phyloP scores from a whole-genome alignment of 2,888 invertebrate species.

The Operophtera brumata region DNA sequence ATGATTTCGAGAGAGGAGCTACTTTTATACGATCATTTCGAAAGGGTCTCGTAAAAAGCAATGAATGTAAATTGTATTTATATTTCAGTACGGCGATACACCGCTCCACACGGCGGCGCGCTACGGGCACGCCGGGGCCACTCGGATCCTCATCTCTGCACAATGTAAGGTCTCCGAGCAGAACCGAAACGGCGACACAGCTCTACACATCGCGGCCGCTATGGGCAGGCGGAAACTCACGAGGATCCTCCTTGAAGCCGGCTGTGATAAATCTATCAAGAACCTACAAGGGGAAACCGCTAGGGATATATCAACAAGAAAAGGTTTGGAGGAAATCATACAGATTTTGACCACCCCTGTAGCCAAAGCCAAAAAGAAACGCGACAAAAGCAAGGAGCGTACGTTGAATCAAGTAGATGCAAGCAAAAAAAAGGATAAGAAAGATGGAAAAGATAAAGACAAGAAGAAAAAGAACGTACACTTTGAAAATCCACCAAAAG shows the following conservation, averaged over 20 bases:
- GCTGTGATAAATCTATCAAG: slow-evolving; percentile 83
- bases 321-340: slow-evolving; percentile 91
- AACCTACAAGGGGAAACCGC: slow-evolving; percentile 96
- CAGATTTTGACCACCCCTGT: slow-evolving; percentile 84
- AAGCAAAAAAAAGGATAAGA: slow-evolving; percentile 67
- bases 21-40: too few species aligned
- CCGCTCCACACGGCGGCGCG: slow-evolving; percentile 96
- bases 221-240: slow-evolving; percentile 96
- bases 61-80: background rate
- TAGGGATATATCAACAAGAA: slow-evolving; percentile 92
- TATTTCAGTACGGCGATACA: slow-evolving; percentile 93
- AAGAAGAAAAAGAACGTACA: slow-evolving; percentile 79
- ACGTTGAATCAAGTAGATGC: slow-evolving; percentile 78
- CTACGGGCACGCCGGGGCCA: slow-evolving; percentile 98
- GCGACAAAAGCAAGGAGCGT: slow-evolving; percentile 78
- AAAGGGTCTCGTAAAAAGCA: too few species aligned
- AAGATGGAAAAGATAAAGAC: slow-evolving; percentile 64
- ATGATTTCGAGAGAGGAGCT: too few species aligned
- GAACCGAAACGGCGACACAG: slow-evolving; percentile 98
- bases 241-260: slow-evolving; percentile 92
- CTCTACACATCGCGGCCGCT: slow-evolving; percentile 95
- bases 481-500: slow-evolving; percentile 73
- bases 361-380: slow-evolving; percentile 69
- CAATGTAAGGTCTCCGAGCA: slow-evolving; percentile 91
- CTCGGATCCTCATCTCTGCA: slow-evolving; percentile 95